These are phyloP conservation scores for Orius insidiosus DNA, from an alignment of 1,140 invertebrate species.

Conservation along the genomic window DNA sequence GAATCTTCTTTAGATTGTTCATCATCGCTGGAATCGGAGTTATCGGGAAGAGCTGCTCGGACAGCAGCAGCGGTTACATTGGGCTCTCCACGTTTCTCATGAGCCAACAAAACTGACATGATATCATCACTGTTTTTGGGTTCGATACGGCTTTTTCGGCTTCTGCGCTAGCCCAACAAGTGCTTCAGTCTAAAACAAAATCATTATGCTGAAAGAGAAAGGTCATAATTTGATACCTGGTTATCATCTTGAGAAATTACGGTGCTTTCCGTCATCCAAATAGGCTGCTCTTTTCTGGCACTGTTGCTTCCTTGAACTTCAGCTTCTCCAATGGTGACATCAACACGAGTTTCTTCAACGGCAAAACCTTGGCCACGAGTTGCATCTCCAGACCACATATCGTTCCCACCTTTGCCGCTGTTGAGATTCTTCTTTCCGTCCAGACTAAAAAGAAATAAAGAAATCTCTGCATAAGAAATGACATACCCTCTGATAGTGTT, in stretches of 20 bases:
- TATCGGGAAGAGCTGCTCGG: slow-evolving; percentile 40
- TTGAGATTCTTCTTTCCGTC: slow-evolving; percentile 24
- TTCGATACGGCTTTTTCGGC: slow-evolving; percentile 28
- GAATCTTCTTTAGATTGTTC: slow-evolving; percentile 27
- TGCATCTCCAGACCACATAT: slow-evolving; percentile 81
- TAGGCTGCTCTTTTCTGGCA: slow-evolving; percentile 65
- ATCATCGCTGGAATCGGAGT: slow-evolving; percentile 58
- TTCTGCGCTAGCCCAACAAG: slow-evolving; percentile 19
- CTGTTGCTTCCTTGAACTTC: slow-evolving; percentile 32
- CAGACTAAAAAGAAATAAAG: slow-evolving; percentile 15
- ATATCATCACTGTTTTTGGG: slow-evolving; percentile 58
- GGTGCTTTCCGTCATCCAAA: slow-evolving; percentile 91
- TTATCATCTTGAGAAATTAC: slow-evolving; percentile 42
- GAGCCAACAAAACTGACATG: slow-evolving; percentile 76
- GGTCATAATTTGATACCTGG: no score
- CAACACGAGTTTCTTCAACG: slow-evolving; percentile 72
- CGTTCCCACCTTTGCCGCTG: slow-evolving; percentile 27
- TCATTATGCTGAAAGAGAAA: no score
- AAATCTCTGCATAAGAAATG: slow-evolving; percentile 8
- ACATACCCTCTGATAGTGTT: slow-evolving; percentile 56
- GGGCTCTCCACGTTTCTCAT: slow-evolving; percentile 58
- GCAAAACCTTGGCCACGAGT: slow-evolving; percentile 50
- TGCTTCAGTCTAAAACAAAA: slow-evolving; percentile 19
- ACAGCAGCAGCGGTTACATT: slow-evolving; percentile 26
- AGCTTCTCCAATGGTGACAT: slow-evolving; percentile 34